A percentile compares a stretch with the other conserved stretches of the same genome.
These are phyloP conservation scores for Ceyx margarethae DNA, from an alignment of 2,113 vertebrate species.

Conservation along the genomic window DNA sequence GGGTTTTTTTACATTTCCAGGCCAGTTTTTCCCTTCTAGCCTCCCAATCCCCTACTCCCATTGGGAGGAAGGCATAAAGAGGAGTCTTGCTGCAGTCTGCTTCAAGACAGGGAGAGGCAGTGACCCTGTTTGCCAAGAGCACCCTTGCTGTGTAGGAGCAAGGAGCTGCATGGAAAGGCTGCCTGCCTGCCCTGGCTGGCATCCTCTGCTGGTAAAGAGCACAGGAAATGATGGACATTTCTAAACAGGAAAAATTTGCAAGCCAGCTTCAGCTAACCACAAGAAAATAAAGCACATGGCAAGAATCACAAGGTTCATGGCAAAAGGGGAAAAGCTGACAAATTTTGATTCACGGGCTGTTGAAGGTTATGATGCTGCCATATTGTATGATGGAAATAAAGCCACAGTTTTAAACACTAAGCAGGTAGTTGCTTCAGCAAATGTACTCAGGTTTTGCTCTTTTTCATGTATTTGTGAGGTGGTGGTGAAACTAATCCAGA, in stretches of 20 bases:
- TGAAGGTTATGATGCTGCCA: neutral
- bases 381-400: neutral
- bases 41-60: neutral
- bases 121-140: neutral
- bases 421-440: neutral
- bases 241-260: constrained; percentile 50
- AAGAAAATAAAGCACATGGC: neutral
- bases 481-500: neutral
- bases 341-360: constrained; percentile 6
- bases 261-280: constrained; percentile 18
- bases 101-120: neutral
- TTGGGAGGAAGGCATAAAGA: neutral
- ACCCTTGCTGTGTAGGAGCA: accelerated
- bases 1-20: neutral
- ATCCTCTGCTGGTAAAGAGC: neutral
- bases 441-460: neutral
- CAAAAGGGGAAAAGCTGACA: constrained; percentile 13
- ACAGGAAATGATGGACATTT: constrained; percentile 42
- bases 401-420: neutral
- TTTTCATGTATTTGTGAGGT: neutral
- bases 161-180: neutral
- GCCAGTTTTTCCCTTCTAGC: neutral
- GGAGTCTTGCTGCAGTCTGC: neutral
- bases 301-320: constrained; percentile 13
- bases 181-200: constrained; percentile 3